Evolutionary conservation across 92 coral and sea anemone genomes (phyloP).

Genomic region (Isaurus tuberculatus): DNA sequence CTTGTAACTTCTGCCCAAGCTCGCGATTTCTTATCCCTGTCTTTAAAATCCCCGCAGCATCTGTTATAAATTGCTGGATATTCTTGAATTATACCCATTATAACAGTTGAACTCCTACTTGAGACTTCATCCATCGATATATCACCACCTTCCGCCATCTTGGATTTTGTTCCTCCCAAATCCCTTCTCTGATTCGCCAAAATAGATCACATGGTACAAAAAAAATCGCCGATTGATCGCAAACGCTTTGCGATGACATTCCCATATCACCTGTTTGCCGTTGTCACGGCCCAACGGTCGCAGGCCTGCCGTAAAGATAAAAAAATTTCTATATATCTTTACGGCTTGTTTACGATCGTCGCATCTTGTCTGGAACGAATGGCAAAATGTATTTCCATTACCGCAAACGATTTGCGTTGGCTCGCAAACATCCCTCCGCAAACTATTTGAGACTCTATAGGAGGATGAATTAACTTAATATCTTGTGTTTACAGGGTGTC

Average conservation of each 20-base stretch:
- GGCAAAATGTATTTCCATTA: slow-evolving; percentile 43
- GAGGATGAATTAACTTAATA: too few species aligned
- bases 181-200: slow-evolving; percentile 20
- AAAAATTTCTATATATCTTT: slow-evolving; percentile 30
- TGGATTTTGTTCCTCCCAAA: slow-evolving; percentile 16
- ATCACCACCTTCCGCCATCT: slow-evolving; percentile 7
- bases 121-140: slow-evolving; percentile 12
- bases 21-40: slow-evolving; percentile 23
- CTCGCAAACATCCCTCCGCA: too few species aligned
- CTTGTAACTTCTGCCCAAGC: slow-evolving; percentile 7
- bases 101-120: not conserved
- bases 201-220: slow-evolving; percentile 30
- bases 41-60: slow-evolving; percentile 16
- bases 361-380: too few species aligned
- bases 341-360: slow-evolving; percentile 38
- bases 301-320: slow-evolving; percentile 15
- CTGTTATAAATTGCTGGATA: slow-evolving; percentile 5
- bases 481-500: too few species aligned
- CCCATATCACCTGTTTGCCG: too few species aligned
- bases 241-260: slow-evolving; percentile 35
- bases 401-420: too few species aligned
- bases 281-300: slow-evolving; percentile 36
- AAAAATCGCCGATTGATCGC: slow-evolving; percentile 24
- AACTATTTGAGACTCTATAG: too few species aligned
- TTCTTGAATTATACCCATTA: slow-evolving; percentile 1